phyloP scores from a whole-genome alignment of 2,113 vertebrate genomes.

The Trematocara nigrifrons region DNA sequence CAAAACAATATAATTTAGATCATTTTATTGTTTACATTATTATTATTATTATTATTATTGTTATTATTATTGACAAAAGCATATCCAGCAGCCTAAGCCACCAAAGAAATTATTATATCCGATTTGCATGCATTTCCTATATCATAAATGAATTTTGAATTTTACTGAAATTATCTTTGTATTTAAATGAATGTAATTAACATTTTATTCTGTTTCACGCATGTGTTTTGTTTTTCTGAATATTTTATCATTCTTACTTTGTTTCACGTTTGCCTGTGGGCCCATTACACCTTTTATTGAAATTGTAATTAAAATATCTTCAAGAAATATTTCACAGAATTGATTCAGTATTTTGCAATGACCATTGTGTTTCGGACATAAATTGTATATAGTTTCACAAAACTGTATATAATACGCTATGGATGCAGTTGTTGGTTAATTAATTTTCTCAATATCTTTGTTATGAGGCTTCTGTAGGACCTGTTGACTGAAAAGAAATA shows the following conservation, averaged over 20 bases:
- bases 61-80: slow-evolving; percentile 39
- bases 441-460: neutral
- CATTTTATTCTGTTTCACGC: slow-evolving; percentile 68
- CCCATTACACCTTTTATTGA: slow-evolving; percentile 63
- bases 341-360: slow-evolving; percentile 19
- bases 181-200: slow-evolving; percentile 79
- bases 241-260: slow-evolving; percentile 58
- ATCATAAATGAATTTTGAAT: slow-evolving; percentile 58
- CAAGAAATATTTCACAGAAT: slow-evolving; percentile 32
- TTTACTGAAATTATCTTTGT: slow-evolving; percentile 60
- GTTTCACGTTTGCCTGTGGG: slow-evolving; percentile 52
- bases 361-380: neutral
- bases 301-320: slow-evolving; percentile 71
- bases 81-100: slow-evolving; percentile 58
- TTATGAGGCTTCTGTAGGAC: neutral
- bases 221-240: slow-evolving; percentile 59
- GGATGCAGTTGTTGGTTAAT: neutral
- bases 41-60: slow-evolving; percentile 29
- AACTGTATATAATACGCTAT: neutral
- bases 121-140: slow-evolving; percentile 73
- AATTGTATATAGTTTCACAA: neutral
- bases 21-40: slow-evolving; percentile 40
- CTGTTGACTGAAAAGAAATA: neutral
- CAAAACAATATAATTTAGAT: slow-evolving; percentile 1
- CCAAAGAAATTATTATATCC: slow-evolving; percentile 73